Evolutionary conservation across 1,140 invertebrate genomes (phyloP), one percentile per base, ranked within the genome.

Genomic region (Zaprionus camerounensis): DNA sequence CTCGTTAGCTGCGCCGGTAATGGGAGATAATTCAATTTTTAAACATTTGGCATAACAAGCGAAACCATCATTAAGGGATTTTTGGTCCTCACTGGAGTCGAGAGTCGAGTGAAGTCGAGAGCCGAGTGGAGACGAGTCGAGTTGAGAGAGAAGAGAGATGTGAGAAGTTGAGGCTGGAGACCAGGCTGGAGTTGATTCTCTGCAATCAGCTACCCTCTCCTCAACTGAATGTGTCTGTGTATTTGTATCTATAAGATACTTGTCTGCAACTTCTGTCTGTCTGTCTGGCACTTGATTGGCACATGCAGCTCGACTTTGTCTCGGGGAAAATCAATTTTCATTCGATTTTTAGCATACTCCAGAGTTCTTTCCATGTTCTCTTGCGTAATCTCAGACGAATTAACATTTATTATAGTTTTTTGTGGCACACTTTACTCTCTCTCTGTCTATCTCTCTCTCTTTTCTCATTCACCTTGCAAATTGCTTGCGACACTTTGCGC

Each of bases 1-100:
- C 81, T 91, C 85, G 88, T 91, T 91, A 91, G 90, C 81, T 90
- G 90, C 71, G 67, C 75, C 81, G 82, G 85, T 90, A 90, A 90
- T 90, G 85, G 91, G 87, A 92, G 83, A 92, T 92, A 92, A 92
- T 92, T 92, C 91, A 92, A 92, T 92, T 92, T 92, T 88, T 84
- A 92, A 91, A 92, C 91, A 92, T 91, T 92, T 92, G 91, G 91
- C 85, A 91, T 92, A 92, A 92, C 91, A 91, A 92, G 84, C 82
- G 82, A 88, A 92, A 92, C 86, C 91, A 88, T 92, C 87, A 92
- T 92, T 92, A 92, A 92, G 91, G 91, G 91, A 92, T 92, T 92
- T 92, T 85, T 68, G 85, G 74, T 90, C 66, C 78, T 79, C 56
- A 64, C 72, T 67, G 41, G n/a, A 17, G 41, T 44, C 41, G n/a